phyloP scores from a whole-genome alignment of 1,140 invertebrate species.

The Sinonovacula constricta region DNA sequence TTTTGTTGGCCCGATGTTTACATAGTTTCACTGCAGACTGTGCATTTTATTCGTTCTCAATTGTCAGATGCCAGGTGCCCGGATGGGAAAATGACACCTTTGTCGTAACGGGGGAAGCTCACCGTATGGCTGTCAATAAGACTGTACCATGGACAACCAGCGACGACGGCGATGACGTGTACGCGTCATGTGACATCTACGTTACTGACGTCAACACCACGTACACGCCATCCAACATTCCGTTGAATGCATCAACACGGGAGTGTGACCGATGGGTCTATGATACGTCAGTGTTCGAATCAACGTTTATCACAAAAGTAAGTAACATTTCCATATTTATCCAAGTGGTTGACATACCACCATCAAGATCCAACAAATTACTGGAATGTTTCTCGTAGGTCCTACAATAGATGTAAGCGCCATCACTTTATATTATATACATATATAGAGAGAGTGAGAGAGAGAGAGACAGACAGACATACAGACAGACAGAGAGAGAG shows the following conservation, averaged over 20 bases:
- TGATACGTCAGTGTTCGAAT: constrained; percentile 84
- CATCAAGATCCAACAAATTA: too few species aligned
- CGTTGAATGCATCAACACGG: constrained; percentile 86
- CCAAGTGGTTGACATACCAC: too few species aligned
- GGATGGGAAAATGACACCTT: constrained; percentile 48
- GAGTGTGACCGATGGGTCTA: constrained; percentile 91
- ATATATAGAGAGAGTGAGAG: too few species aligned
- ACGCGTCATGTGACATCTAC: constrained; percentile 24
- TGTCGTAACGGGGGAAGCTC: constrained; percentile 46
- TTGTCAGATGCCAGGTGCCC: constrained; percentile 52
- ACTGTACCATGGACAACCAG: constrained; percentile 50
- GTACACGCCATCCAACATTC: constrained; percentile 33
- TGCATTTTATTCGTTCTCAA: too few species aligned
- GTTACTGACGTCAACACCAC: constrained; percentile 41
- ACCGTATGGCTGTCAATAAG: constrained; percentile 48
- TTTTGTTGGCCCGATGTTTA: too few species aligned
- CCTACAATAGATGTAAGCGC: too few species aligned
- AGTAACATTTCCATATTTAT: too few species aligned
- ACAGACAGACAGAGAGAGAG: too few species aligned
- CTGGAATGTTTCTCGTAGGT: too few species aligned
- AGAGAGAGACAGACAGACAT: too few species aligned
- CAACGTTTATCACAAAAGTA: constrained; percentile 45
- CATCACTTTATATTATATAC: too few species aligned
- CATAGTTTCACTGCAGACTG: too few species aligned
- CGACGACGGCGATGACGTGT: constrained; percentile 19